phyloP scores from a whole-genome alignment of 2,113 vertebrate species.

The Syrmaticus mikado region DNA sequence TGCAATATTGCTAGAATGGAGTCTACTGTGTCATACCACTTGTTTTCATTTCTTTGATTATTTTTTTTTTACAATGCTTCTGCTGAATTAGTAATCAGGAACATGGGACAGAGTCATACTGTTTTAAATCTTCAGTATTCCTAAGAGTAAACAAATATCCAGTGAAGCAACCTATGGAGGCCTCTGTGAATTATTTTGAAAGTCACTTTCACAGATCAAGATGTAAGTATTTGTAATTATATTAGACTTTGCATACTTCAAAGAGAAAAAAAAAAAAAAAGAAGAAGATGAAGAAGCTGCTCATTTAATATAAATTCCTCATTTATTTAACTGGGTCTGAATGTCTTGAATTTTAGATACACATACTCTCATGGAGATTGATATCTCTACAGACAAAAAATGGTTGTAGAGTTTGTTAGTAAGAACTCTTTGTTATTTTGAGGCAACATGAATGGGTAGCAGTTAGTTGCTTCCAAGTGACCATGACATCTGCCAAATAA shows the following conservation, averaged over 20 bases:
- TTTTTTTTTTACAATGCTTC: slow-evolving; percentile 52
- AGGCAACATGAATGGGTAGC: neutral
- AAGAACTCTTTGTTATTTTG: neutral
- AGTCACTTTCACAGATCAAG: slow-evolving; percentile 8
- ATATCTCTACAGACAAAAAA: neutral
- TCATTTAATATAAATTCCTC: neutral
- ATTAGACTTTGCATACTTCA: neutral
- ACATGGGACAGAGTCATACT: slow-evolving; percentile 69
- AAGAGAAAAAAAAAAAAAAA: neutral
- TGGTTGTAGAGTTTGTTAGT: neutral
- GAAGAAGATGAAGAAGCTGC: neutral
- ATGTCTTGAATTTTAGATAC: neutral
- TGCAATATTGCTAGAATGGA: slow-evolving; percentile 46
- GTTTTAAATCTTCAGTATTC: slow-evolving; percentile 60
- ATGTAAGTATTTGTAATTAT: neutral
- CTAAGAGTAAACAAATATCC: slow-evolving; percentile 62
- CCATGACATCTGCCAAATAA: neutral
- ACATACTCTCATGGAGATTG: neutral
- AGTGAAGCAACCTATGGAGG: slow-evolving; percentile 36
- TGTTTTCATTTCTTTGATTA: slow-evolving; percentile 74
- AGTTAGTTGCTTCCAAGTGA: neutral
- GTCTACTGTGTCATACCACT: slow-evolving; percentile 62
- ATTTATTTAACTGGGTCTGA: neutral
- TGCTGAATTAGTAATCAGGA: slow-evolving; percentile 64
- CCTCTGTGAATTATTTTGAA: slow-evolving; percentile 47